Conservation (phyloP, 2,888 invertebrate species). For the Coelogynopora nodosa region DNA sequence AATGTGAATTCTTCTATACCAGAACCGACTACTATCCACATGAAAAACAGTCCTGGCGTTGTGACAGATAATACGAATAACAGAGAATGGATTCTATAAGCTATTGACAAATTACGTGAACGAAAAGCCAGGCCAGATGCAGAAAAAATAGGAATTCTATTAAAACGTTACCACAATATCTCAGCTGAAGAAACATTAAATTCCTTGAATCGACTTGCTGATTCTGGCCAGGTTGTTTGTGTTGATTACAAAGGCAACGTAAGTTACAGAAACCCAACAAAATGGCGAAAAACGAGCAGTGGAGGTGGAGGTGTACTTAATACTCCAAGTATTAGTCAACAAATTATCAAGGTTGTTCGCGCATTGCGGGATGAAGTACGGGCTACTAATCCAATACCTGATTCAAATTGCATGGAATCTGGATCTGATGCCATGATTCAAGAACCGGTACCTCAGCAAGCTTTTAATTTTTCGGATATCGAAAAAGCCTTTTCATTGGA, state of each 20-base stretch:
- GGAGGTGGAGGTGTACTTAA: slow-evolving; percentile 41
- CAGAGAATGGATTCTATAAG: slow-evolving; percentile 67
- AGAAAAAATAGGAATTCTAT: slow-evolving; percentile 76
- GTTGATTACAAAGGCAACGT: slow-evolving; percentile 81
- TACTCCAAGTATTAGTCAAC: slow-evolving; percentile 40
- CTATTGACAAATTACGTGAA: slow-evolving; percentile 77
- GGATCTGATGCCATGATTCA: not conserved
- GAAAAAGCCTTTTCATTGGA: not conserved
- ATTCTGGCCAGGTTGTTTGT: slow-evolving; percentile 73
- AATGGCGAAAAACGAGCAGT: slow-evolving; percentile 67
- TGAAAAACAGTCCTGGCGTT: too few species aligned
- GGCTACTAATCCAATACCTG: not conserved
- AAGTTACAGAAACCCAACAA: slow-evolving; percentile 77
- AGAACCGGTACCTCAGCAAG: too few species aligned
- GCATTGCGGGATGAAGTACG: not conserved
- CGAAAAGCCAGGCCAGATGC: slow-evolving; percentile 80
- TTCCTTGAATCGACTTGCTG: slow-evolving; percentile 73
- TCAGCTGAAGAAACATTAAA: slow-evolving; percentile 66
- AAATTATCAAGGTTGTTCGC: not conserved
- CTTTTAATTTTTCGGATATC: slow-evolving; percentile 28
- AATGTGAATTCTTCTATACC: too few species aligned
- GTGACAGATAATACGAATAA: not conserved
- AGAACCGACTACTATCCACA: too few species aligned
- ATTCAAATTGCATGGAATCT: too few species aligned
- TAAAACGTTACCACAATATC: slow-evolving; percentile 72